Evolutionary conservation across 2,113 vertebrate genomes (phyloP).

Genomic region (Platysternon megacephalum): DNA sequence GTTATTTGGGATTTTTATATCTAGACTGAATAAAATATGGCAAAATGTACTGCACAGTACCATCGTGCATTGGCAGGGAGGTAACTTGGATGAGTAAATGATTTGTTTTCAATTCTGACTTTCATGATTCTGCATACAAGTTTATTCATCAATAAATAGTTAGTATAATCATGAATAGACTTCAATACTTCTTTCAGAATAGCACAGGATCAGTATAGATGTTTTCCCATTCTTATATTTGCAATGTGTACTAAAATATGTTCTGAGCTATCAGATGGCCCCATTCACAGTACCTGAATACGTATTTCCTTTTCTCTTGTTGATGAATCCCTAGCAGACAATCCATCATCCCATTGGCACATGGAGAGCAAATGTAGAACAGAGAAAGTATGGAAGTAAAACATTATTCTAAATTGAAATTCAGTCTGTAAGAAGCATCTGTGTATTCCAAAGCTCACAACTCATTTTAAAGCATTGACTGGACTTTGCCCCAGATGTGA

Average conservation of each 20-base stretch:
- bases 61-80: accelerated
- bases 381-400: not conserved
- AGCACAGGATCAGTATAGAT: not conserved
- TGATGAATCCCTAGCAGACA: conserved; percentile 3
- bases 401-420: not conserved
- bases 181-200: conserved; percentile 39
- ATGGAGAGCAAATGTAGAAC: not conserved
- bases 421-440: conserved; percentile 4
- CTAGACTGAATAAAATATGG: not conserved
- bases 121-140: not conserved
- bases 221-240: conserved; percentile 23
- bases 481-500: not conserved
- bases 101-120: not conserved
- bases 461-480: not conserved
- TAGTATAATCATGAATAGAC: not conserved
- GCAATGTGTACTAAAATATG: not conserved
- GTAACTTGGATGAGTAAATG: not conserved
- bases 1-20: not conserved
- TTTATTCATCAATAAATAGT: conserved; percentile 37
- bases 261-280: conserved; percentile 33
- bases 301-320: not conserved
- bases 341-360: not conserved
- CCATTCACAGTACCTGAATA: not conserved
- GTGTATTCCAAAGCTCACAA: not conserved
- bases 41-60: not conserved